Percentiles rank a stretch among this genome's conserved stretches.
These are phyloP conservation scores for Syndactyla subalaris DNA, from an alignment of 2,797 vertebrate genomes.

Conservation along the genomic window DNA sequence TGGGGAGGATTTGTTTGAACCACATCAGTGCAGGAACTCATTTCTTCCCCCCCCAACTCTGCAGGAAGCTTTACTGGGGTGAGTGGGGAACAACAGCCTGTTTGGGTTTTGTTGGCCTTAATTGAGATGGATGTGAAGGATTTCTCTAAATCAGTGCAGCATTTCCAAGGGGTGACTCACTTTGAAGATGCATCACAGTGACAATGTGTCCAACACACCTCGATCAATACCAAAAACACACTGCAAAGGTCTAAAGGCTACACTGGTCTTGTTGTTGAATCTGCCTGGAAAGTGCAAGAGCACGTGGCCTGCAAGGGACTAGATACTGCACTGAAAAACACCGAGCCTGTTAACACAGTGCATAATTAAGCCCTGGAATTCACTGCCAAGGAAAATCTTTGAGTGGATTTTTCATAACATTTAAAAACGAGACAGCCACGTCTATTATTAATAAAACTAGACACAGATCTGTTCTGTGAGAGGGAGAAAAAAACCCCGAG, in stretches of 20 bases:
- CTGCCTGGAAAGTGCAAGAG: neutral
- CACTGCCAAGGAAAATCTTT: slow-evolving; percentile 39
- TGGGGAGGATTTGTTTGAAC: neutral
- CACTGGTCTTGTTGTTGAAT: neutral
- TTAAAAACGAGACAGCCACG: neutral
- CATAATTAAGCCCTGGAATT: slow-evolving; percentile 21
- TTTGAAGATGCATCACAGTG: neutral
- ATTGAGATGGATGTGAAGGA: neutral
- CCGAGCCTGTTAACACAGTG: neutral
- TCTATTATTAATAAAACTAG: slow-evolving; percentile 24
- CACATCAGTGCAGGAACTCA: neutral
- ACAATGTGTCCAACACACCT: neutral
- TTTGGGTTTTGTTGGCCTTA: neutral
- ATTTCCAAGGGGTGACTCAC: neutral
- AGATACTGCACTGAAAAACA: slow-evolving; percentile 1
- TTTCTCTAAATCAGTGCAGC: neutral
- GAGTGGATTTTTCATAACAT: slow-evolving; percentile 28
- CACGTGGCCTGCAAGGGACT: slow-evolving; percentile 6
- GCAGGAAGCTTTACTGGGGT: neutral
- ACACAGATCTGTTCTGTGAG: neutral
- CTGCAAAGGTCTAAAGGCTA: neutral
- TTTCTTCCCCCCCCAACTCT: neutral
- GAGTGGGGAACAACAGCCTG: neutral
- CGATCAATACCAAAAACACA: accelerated
- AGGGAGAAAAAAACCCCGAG: neutral